Conservation (phyloP, 2,888 invertebrate genomes). For the Ennomos erosarius region DNA sequence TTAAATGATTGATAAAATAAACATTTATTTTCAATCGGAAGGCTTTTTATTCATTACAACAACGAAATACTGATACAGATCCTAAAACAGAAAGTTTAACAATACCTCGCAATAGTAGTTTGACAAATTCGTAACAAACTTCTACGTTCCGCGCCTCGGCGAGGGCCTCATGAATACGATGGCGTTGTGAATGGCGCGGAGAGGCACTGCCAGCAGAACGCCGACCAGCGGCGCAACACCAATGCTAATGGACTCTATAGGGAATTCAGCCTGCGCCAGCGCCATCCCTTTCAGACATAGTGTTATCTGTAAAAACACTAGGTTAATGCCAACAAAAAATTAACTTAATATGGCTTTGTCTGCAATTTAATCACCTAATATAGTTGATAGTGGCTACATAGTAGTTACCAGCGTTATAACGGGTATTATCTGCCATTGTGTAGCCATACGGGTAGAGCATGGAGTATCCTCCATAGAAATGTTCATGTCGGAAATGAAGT, state of each 20-base stretch:
- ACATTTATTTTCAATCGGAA: constrained; percentile 79
- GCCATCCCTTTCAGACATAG: constrained; percentile 52
- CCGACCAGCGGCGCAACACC: constrained; percentile 54
- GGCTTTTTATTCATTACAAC: constrained; percentile 47
- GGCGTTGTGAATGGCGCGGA: constrained; percentile 62
- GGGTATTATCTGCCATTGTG: constrained; percentile 70
- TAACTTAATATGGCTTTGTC: too few species aligned
- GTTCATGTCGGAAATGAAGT: constrained; percentile 73
- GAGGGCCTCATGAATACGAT: constrained; percentile 50
- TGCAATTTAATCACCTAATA: too few species aligned
- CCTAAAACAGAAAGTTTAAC: constrained; percentile 1
- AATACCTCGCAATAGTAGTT: neutral
- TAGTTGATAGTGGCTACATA: too few species aligned
- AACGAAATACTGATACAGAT: neutral
- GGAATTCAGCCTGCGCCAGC: constrained; percentile 56
- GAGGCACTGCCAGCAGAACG: constrained; percentile 55
- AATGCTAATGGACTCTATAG: constrained; percentile 44
- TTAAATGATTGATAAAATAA: constrained; percentile 84
- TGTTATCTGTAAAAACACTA: constrained; percentile 50
- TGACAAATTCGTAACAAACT: too few species aligned
- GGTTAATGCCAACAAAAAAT: neutral
- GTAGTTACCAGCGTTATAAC: constrained; percentile 59
- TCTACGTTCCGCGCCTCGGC: constrained; percentile 39
- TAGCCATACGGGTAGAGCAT: constrained; percentile 62
- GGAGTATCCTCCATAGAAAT: constrained; percentile 71